Evolutionary conservation across 2,113 vertebrate species (phyloP).

Genomic region (Podocnemis expansa): DNA sequence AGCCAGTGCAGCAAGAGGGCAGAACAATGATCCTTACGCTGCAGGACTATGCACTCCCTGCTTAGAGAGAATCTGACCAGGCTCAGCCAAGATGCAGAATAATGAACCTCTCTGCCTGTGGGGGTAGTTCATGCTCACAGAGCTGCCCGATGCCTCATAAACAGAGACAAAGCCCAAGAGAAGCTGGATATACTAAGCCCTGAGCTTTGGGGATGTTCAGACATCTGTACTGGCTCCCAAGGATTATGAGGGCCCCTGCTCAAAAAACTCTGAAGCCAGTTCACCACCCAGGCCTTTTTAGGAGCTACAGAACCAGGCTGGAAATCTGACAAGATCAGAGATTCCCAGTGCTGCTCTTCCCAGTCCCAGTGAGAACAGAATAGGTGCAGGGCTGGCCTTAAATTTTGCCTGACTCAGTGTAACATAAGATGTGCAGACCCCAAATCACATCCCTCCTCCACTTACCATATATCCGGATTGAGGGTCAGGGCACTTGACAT

Average conservation of each 20-base stretch:
- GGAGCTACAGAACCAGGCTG: background rate
- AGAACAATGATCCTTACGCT: background rate
- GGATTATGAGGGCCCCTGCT: fast-evolving
- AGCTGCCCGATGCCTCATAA: fast-evolving
- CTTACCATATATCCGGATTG: background rate
- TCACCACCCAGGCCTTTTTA: background rate
- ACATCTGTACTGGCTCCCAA: background rate
- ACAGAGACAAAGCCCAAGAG: background rate
- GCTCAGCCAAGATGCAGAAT: fast-evolving
- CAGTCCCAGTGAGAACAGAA: background rate
- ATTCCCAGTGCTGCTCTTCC: background rate
- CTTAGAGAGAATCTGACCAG: background rate
- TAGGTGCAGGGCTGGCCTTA: background rate
- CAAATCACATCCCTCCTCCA: background rate
- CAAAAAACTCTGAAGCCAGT: too few species aligned
- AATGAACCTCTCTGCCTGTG: background rate
- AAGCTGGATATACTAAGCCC: background rate
- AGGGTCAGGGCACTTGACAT: background rate
- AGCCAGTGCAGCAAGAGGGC: fast-evolving
- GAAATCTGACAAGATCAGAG: background rate
- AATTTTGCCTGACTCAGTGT: background rate
- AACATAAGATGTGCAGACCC: background rate
- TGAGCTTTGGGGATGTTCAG: fast-evolving
- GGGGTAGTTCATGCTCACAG: fast-evolving
- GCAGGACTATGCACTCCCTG: fast-evolving